phyloP scores from a whole-genome alignment of 92 coral and sea anemone species.

The Montipora capitata region DNA sequence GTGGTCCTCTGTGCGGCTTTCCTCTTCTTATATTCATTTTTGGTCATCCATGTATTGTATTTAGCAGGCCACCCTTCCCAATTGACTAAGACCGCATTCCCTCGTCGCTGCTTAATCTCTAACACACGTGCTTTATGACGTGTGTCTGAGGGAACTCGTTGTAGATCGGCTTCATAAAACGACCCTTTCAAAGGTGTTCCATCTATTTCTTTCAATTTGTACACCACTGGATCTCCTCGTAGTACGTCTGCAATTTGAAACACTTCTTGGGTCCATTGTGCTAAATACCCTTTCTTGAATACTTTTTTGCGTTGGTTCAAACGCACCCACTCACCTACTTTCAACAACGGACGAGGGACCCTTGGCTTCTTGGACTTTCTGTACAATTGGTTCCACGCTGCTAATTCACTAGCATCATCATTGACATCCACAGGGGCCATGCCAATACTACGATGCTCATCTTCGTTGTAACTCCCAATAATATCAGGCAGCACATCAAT shows the following conservation, averaged over 20 bases:
- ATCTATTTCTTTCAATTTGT: background rate
- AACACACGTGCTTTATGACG: too few species aligned
- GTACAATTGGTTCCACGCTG: too few species aligned
- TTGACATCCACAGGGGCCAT: conserved; percentile 17
- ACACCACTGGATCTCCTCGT: background rate
- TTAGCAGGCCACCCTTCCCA: too few species aligned
- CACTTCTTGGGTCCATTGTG: background rate
- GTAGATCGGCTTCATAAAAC: background rate
- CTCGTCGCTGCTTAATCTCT: too few species aligned
- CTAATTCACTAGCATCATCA: too few species aligned
- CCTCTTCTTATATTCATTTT: too few species aligned
- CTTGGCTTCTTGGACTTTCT: too few species aligned
- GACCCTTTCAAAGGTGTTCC: background rate
- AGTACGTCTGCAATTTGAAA: background rate
- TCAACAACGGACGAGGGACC: too few species aligned
- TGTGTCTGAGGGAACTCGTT: too few species aligned
- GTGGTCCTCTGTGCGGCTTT: too few species aligned
- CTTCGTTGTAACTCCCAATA: conserved; percentile 43
- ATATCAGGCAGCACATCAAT: conserved; percentile 42
- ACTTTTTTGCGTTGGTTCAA: background rate
- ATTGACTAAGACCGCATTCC: too few species aligned
- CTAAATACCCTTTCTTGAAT: background rate
- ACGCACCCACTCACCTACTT: background rate
- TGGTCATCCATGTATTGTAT: too few species aligned
- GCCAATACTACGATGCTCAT: conserved; percentile 48